Base-by-base conservation (phyloP, 2,888 invertebrate genomes). In the Drosophila recens region DNA sequence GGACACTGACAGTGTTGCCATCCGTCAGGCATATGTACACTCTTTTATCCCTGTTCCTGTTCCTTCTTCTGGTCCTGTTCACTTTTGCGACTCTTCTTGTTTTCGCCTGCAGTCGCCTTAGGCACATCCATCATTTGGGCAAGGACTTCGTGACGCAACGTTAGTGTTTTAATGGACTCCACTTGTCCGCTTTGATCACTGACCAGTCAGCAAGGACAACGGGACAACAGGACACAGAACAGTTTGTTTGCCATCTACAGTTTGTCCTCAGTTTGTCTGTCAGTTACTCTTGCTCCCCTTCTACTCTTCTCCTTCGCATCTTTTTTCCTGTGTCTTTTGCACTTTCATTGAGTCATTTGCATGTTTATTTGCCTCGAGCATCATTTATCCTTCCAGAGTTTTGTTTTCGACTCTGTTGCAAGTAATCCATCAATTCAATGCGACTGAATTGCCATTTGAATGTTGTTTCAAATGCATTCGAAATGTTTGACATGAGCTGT, bases 81-180 rank as follows among this genome's bases (percentile, higher is more conserved):
- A 27, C 46, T 65, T n/a, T 81, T 86, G 81, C 69, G 80, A 67
- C 54, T 68, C 65, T 27, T 68, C 65, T 27, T 70, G 56, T 72
- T 73, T 48, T 57, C 48, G 58, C 42, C 80, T 82, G 77, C 85
- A 82, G 57, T 75, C 72, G 80, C 71, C 82, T 87, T 87, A 76
- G 87, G 62, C 86, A 79, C 87, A 90, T 90, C 76, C 87, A 90
- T 91, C 91, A 91, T 84, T 82, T 42, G 34, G 76, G 74, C 11
- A 2, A 20, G 51, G 51, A 51, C 49, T 15, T 11, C 78, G 78
- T 84, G 90, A 89, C 87, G 81, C 84, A 81, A 80, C 80, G 87
- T 82, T 90, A 89, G 87, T 79, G 77, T 90, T 90, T 90, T 90
- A 91, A 90, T 90, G 84, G 88, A 90, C 80, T 90, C 75, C 79